Conservation (phyloP, 2,113 vertebrate species). For the Poeciliopsis retropinna region DNA sequence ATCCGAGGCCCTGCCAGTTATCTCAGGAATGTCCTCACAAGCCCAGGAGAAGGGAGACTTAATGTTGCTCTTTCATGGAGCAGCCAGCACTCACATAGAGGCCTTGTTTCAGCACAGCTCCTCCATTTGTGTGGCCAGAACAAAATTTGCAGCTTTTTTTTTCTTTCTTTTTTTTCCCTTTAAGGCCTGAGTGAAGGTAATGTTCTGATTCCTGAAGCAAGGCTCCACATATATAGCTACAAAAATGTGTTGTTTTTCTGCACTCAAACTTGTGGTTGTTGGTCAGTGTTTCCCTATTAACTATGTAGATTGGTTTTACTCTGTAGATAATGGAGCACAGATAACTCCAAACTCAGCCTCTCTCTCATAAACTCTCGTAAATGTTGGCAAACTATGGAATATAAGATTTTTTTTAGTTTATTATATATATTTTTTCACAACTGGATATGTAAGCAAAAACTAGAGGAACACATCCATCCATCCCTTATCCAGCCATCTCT, state of each 20-base stretch:
- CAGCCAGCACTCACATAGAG: slow-evolving; percentile 49
- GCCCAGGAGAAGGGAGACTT: slow-evolving; percentile 55
- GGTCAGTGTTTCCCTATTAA: not conserved
- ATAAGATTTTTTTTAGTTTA: not conserved
- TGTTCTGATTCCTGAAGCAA: slow-evolving; percentile 11
- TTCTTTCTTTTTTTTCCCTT: too few relatives aligned
- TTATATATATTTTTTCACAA: not conserved
- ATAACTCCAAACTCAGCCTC: not conserved
- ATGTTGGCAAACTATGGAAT: not conserved
- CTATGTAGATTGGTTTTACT: not conserved
- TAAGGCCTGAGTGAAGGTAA: slow-evolving; percentile 17
- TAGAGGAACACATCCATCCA: not conserved
- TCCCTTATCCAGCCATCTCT: too few relatives aligned
- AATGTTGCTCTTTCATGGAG: slow-evolving; percentile 63
- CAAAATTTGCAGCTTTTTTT: slow-evolving; percentile 22
- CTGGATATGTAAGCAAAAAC: not conserved
- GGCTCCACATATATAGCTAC: not conserved
- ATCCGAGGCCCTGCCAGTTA: slow-evolving; percentile 64
- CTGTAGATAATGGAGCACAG: too few relatives aligned
- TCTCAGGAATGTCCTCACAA: slow-evolving; percentile 74
- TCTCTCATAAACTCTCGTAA: not conserved
- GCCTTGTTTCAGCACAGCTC: slow-evolving; percentile 54
- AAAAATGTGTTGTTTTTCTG: not conserved
- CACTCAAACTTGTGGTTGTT: not conserved
- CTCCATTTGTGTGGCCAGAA: slow-evolving; percentile 22